Evolutionary conservation across 1,140 invertebrate genomes (phyloP).

Genomic region (Saccostrea glomerata): DNA sequence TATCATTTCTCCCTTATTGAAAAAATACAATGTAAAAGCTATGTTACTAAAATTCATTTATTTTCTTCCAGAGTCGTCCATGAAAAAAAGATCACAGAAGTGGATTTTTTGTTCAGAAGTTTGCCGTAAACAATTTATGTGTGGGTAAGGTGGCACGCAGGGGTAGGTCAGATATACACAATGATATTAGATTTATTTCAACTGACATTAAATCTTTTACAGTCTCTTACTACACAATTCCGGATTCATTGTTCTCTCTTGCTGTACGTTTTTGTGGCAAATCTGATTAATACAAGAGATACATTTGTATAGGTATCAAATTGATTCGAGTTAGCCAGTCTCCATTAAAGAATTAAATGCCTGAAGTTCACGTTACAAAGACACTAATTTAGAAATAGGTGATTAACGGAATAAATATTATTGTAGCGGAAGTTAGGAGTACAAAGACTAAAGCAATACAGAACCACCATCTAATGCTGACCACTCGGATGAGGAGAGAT

Average conservation of each 20-base stretch:
- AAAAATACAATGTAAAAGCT: background rate
- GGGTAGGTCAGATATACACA: background rate
- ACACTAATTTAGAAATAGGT: slow-evolving; percentile 31
- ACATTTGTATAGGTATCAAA: background rate
- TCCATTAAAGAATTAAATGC: slow-evolving; percentile 35
- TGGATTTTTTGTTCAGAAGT: background rate
- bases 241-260: background rate
- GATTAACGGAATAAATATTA: slow-evolving; percentile 33
- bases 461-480: background rate
- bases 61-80: background rate
- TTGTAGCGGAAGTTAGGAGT: slow-evolving; percentile 27
- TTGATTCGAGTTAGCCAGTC: slow-evolving; percentile 29
- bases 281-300: slow-evolving; percentile 14
- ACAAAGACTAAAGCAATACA: background rate
- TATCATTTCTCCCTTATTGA: background rate
- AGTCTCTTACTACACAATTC: background rate
- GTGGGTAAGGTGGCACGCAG: slow-evolving; percentile 8
- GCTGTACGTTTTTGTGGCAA: slow-evolving; percentile 24
- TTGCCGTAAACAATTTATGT: slow-evolving; percentile 3
- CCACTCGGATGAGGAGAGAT: background rate
- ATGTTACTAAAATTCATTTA: background rate
- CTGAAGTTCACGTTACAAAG: slow-evolving; percentile 14
- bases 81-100: background rate
- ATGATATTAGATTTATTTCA: slow-evolving; percentile 32
- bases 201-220: slow-evolving; percentile 13